Evolutionary conservation across 2,113 vertebrate species (phyloP), one percentile per base, ranked within the genome.

Genomic region (Suncus etruscus): DNA sequence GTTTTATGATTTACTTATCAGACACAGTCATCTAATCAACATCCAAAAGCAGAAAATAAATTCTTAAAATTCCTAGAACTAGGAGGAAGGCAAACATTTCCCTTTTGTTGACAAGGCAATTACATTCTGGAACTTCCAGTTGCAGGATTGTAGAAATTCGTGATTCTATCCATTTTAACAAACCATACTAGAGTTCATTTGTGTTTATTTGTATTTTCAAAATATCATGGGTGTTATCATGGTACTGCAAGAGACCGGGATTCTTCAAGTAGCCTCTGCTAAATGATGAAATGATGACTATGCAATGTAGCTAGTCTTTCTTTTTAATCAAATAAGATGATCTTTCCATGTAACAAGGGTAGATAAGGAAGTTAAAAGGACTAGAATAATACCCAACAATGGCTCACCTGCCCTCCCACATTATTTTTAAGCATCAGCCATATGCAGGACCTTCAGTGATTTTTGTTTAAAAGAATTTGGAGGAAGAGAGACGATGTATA

Each of bases 391-490:
- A 18, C 9, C 50, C 27, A 31, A 70, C 0, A 2, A 22, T 22
- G 58, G 4, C 5, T 50, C 61, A 54, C 27, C 20, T 32, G 50
- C 16, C 48, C 81, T 22, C 22, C 25, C 10, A 24, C 3, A 2
- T 25, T n/a, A 31, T 6, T 63, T 76, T 80, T 65, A 29, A 4
- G 9, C 31, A 20, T 92, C 11, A 74, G 68, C 47, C 82, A 78
- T 70, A 84, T 27, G 1, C 50, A 70, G 32, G 18, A n/a, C 29
- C 65, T 74, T 90, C 58, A 88, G 74, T 93, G 89, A 81, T 72
- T 25, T 51, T 15, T 81, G 94, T 82, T 94, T 74, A 10, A 80
- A 91, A 81, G 45, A 75, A 81, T 74, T 83, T 92, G 69, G 79
- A 91, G 69, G 69, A 48, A 94, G 91, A 51, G 27, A 91, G 88